Base-by-base conservation (phyloP, 1,140 invertebrate genomes). In the Drosophila equinoxialis region DNA sequence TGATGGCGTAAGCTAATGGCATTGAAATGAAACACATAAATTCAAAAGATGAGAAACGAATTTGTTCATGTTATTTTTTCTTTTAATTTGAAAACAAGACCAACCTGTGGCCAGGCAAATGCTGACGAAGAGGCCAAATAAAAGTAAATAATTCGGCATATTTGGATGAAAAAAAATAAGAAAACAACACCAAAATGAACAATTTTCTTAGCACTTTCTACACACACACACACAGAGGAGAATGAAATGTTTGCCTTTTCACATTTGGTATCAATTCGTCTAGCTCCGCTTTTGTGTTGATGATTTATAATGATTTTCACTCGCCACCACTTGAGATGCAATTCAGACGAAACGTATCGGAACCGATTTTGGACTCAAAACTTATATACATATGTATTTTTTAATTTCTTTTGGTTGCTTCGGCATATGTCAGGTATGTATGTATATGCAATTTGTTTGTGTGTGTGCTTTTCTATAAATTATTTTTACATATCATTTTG, bases 1-100 rank as follows among this genome's bases (percentile, higher is more conserved):
- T 79, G 68, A 91, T 91, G 74, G 86, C 86, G 62, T 73, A 79
- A 71, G 78, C 90, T 91, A 64, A 77, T 87, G 84, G 76, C 83
- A 87, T 87, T 86, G 79, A 78, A 66, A 78, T 74, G 42, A 62
- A 75, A 62, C 37, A 71, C 54, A 41, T 65, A 68, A 17, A 39
- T n/a, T 39, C 37, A 51, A 41, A 48, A 26, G 61, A 63, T 63
- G 39, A 63, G 45, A 63, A 41, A 61, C 59, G 63, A 10, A 33
- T 23, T 76, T 76, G 59, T 72, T 68, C 62, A 77, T 81, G 71
- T 26, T 26, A 30, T 23, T 14, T 14, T 23, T 26, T 23, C 7
- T 63, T 23, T 26, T 1, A n/a, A 63, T 17, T 11, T 26, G 54
- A 8, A 68, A 37, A 20, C 45, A 71, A 30, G 59, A 73, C 83